Base-by-base conservation (phyloP, 2,113 vertebrate genomes). In the Pseudopipra pipra region DNA sequence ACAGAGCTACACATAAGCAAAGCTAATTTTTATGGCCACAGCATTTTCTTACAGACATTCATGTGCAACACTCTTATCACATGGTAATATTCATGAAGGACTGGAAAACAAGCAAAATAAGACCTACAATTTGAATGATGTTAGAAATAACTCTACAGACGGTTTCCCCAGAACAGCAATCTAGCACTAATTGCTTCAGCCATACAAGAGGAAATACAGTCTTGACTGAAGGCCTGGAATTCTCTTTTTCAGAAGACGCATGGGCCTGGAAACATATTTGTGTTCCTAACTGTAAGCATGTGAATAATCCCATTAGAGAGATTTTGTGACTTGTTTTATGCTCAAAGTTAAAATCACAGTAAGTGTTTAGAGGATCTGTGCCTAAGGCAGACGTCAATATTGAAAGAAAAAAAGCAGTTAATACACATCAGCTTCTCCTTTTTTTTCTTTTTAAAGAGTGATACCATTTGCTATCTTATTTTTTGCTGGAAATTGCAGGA, bases 221-320 rank as follows among this genome's bases (percentile, higher is more conserved):
- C 72, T 77, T 84, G 65, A 75, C 63, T 74, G 74, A 84, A 91
- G 55, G 61, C 59, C 65, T 86, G 30, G 59, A 88, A 83, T 92
- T 86, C 24, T 81, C 59, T 86, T 90, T 90, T 85, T 81, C 72
- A 86, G 76, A 77, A 92, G 65, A 72, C 5, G 1, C 52, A 67
- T 15, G 8, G 21, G 46, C 39, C 61, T 93, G 52, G 35, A 93
- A 90, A 92, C 8, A 13, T 80, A 83, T 90, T 84, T 95, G 59
- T 84, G 70, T 96, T 90, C 52, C 61, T 93, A 92, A 92, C 55
- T 78, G 65, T 88, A 92, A 94, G 56, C 59, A 92, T 15, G 72
- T 68, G 72, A 90, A 90, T 93, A 93, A 90, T 93, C 85, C 63
- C 55, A 86, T 93, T 90, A 83, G 51, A 74, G 86, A 83, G n/a